Evolutionary conservation across 1,140 invertebrate genomes (phyloP), one percentile per base, ranked within the genome.

Genomic region (Phocides pigmalion): DNA sequence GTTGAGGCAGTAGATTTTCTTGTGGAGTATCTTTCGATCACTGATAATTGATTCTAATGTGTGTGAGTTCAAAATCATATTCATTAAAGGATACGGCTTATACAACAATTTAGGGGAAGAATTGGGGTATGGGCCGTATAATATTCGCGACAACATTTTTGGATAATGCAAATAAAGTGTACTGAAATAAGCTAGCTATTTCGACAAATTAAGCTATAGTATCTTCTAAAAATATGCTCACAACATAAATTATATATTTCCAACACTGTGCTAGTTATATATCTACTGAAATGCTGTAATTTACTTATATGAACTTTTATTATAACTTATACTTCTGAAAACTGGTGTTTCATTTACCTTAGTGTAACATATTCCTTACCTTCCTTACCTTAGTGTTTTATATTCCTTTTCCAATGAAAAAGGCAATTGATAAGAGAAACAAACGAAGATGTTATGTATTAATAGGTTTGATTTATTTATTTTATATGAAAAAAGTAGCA

Each of bases 231-330:
- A 77, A 77, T 76, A 85, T 89, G 88, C 88, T 90, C 88, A 90
- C 88, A 64, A 81, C 75, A 79, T 74, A 64, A 85, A 88, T 72
- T 76, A 79, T 86, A 79, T 84, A 87, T 82, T 87, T 90, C 78
- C 72, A 76, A 90, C 88, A 89, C 88, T 81, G 75, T 87, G 86
- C 88, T 90, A 90, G 84, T 78, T 78, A 80, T 84, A 83, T 81
- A 83, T 75, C 69, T 84, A 86, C 74, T 79, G 75, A 75, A 82
- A 87, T 81, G 86, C 87, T 89, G 75, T 90, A 81, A 89, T 87
- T 87, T 87, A 86, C 82, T 81, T 87, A 86, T 89, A 89, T 87
- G 76, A 85, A 87, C 74, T 89, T 90, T 90, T 90, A 89, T 82
- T 88, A 89, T 81, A 87, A 86, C 83, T 84, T 86, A 87, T 90